phyloP scores from a whole-genome alignment of 2,888 invertebrate species.

The Aspidiotus rigidus region DNA sequence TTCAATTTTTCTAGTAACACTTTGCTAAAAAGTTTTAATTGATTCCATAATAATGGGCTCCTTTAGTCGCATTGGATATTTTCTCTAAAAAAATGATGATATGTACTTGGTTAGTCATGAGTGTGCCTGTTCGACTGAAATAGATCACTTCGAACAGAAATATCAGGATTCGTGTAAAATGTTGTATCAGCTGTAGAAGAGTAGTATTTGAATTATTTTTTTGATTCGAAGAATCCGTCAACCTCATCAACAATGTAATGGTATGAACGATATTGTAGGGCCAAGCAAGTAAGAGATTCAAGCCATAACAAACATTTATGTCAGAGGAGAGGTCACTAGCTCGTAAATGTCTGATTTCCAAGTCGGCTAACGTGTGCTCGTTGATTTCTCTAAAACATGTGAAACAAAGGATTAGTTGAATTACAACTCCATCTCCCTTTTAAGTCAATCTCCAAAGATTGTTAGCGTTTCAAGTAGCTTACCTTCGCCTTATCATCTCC shows the following conservation, averaged over 20 bases:
- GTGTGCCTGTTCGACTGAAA: conserved; percentile 16
- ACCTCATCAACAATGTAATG: conserved; percentile 21
- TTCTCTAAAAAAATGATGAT: not conserved
- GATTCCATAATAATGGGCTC: too few species aligned
- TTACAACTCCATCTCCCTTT: too few species aligned
- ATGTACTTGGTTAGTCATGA: conserved; percentile 19
- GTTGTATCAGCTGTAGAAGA: not conserved
- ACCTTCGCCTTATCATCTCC: not conserved
- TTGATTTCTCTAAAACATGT: conserved; percentile 15
- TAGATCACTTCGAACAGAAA: conserved; percentile 17
- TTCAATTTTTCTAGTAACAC: too few species aligned
- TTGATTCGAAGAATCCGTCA: conserved; percentile 13
- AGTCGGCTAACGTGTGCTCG: not conserved
- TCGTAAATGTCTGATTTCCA: conserved; percentile 14
- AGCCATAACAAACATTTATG: conserved; percentile 21
- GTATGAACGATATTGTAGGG: conserved; percentile 26
- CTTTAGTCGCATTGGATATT: too few species aligned
- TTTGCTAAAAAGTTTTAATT: too few species aligned
- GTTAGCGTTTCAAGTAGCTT: not conserved
- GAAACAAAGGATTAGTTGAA: not conserved
- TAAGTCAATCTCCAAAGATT: not conserved
- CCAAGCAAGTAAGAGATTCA: conserved; percentile 21
- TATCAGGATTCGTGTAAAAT: not conserved
- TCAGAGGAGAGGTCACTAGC: conserved; percentile 16
- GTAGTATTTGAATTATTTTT: conserved; percentile 5